Percentiles rank a stretch among this genome's conserved stretches.
Evolutionary conservation across 1,140 invertebrate genomes (phyloP).

Genomic region (Lepidurus couesii): DNA sequence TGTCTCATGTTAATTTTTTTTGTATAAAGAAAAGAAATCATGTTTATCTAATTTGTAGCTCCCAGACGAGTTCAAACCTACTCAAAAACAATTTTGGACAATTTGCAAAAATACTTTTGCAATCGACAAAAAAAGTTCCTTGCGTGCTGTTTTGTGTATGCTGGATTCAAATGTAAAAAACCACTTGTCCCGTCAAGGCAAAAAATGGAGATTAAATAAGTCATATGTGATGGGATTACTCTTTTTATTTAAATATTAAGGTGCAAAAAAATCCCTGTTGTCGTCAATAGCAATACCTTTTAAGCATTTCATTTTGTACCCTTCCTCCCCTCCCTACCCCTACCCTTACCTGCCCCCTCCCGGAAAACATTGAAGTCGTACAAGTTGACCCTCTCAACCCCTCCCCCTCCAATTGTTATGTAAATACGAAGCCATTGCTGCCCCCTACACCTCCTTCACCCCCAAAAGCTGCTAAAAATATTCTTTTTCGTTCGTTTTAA

Average conservation of each 20-base stretch:
- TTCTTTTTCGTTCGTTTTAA: slow-evolving; percentile 10
- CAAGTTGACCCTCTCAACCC: not conserved
- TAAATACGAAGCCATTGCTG: slow-evolving; percentile 10
- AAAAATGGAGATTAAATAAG: slow-evolving; percentile 2
- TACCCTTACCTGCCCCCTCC: too few species aligned
- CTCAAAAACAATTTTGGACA: not conserved
- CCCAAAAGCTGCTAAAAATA: slow-evolving; percentile 1
- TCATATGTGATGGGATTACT: slow-evolving; percentile 1
- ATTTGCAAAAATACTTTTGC: not conserved
- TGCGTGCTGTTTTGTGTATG: not conserved
- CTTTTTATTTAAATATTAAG: not conserved
- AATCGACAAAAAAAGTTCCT: not conserved
- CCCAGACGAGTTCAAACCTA: not conserved
- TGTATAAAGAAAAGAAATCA: not conserved
- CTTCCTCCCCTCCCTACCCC: not conserved
- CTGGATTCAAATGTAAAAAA: not conserved
- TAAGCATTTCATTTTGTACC: slow-evolving; percentile 7
- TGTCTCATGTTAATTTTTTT: not conserved
- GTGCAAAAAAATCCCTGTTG: not conserved
- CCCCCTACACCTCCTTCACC: not conserved
- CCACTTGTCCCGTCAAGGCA: not conserved
- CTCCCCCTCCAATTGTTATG: not conserved
- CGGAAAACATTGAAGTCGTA: not conserved
- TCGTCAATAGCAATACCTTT: slow-evolving; percentile 16
- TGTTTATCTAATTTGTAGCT: not conserved